phyloP scores from a whole-genome alignment of 2,888 invertebrate genomes.

The Villa cingulata region DNA sequence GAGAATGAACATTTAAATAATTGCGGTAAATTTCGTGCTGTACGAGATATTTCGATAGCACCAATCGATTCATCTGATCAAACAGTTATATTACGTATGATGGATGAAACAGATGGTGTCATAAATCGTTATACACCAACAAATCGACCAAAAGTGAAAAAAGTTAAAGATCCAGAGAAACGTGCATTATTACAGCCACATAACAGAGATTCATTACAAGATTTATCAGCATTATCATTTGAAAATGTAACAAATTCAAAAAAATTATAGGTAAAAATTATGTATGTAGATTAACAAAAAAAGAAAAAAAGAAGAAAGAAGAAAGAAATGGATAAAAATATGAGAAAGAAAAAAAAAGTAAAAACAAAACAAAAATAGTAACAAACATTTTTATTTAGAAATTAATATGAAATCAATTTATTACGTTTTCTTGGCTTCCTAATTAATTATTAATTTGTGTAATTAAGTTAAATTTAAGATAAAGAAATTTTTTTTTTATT shows the following conservation, averaged over 20 bases:
- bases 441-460: no score
- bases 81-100: constrained; percentile 78
- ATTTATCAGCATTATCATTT: constrained; percentile 21
- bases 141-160: constrained; percentile 44
- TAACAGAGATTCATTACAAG: constrained; percentile 28
- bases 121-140: constrained; percentile 52
- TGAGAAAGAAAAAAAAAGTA: no score
- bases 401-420: no score
- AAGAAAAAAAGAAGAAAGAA: no score
- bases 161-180: constrained; percentile 45
- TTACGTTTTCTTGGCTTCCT: no score
- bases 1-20: constrained; percentile 99
- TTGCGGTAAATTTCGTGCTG: constrained; percentile 97
- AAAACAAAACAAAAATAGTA: no score
- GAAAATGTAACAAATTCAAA: constrained; percentile 31
- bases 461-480: no score
- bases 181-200: constrained; percentile 36
- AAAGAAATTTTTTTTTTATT: no score
- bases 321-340: no score
- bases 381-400: no score
- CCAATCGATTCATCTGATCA: constrained; percentile 90
- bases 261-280: constrained; percentile 5
- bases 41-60: constrained; percentile 91
- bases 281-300: not conserved
- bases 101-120: constrained; percentile 88